Evolutionary conservation across 2,797 vertebrate species (phyloP), one percentile per base, ranked within the genome.

Genomic region (Molossus molossus): DNA sequence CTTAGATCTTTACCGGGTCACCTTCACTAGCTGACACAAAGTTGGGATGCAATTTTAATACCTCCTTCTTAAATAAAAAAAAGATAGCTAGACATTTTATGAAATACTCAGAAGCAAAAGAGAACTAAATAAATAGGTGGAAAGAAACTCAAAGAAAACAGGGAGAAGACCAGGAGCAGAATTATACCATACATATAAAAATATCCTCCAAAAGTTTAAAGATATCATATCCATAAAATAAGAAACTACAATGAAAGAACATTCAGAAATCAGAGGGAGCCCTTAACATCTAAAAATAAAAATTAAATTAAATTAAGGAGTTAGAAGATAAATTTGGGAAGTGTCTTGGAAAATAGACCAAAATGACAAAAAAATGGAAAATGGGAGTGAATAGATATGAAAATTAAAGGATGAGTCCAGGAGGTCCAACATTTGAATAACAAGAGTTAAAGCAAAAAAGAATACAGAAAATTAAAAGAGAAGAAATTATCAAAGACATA

Each of bases 351-450:
- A 91, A 93, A 94, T 11, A 94, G 53, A 93, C 12, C 27, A 88
- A 92, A 89, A 94, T 73, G 29, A 73, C 70, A 92, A 90, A 96
- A 95, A 40, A 27, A 81, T 67, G 21, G 65, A 86, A 94, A 94
- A 58, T 20, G 25, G 21, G 64, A 92, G 4, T 87, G n/a, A 94
- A 75, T 2, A 69, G 45, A 77, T 62, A 23, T 84, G 25, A 96
- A 95, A 90, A 93, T 50, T 70, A 65, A 94, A 93, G 55, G 79
- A 83, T 29, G 69, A 12, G 15, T 79, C n/a, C 77, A 87, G 21
- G 76, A 53, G 15, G n/a, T 64, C 53, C 72, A 95, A 92, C 20
- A 87, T 62, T 94, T 93, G 48, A 82, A 81, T 80, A 91, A 88
- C 4, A 85, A 57, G 50, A 92, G 37, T 83, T 91, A 53, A 94